Evolutionary conservation across 1,140 invertebrate species (phyloP).

Genomic region (Drosophila lacertosa): DNA sequence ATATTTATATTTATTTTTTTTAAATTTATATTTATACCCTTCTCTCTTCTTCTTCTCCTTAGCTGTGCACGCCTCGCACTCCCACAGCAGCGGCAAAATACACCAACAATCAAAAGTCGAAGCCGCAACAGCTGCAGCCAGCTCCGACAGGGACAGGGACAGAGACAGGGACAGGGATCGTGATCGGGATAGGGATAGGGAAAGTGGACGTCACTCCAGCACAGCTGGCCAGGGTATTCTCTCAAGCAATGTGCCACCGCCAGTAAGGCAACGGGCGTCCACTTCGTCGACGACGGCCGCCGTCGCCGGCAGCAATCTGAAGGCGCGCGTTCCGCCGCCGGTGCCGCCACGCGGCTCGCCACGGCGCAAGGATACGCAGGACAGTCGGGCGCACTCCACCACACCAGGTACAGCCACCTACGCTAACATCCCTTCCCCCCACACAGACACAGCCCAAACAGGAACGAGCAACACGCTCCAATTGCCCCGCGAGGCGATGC

Average conservation of each 20-base stretch:
- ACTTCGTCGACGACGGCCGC: slow-evolving; percentile 15
- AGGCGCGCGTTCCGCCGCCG: slow-evolving; percentile 90
- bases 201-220: slow-evolving; percentile 39
- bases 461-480: slow-evolving; percentile 46
- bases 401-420: slow-evolving; percentile 69
- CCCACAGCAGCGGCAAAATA: slow-evolving; percentile 72
- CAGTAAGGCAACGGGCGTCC: slow-evolving; percentile 65
- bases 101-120: slow-evolving; percentile 67
- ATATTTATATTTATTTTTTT: too few relatives aligned
- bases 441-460: slow-evolving; percentile 26
- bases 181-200: slow-evolving; percentile 32
- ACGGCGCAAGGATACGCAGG: slow-evolving; percentile 85
- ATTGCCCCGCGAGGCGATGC: slow-evolving; percentile 50
- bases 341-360: slow-evolving; percentile 92
- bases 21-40: background rate
- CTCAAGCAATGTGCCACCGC: slow-evolving; percentile 49
- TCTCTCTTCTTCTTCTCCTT: background rate
- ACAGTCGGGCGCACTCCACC: slow-evolving; percentile 61
- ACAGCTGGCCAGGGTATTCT: slow-evolving; percentile 25
- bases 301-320: slow-evolving; percentile 66
- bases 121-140: slow-evolving; percentile 31
- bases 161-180: slow-evolving; percentile 18
- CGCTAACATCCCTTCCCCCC: slow-evolving; percentile 28
- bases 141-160: slow-evolving; percentile 14
- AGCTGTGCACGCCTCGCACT: slow-evolving; percentile 71